Conservation (phyloP, 1,140 invertebrate genomes). For the Tenebrio molitor region DNA sequence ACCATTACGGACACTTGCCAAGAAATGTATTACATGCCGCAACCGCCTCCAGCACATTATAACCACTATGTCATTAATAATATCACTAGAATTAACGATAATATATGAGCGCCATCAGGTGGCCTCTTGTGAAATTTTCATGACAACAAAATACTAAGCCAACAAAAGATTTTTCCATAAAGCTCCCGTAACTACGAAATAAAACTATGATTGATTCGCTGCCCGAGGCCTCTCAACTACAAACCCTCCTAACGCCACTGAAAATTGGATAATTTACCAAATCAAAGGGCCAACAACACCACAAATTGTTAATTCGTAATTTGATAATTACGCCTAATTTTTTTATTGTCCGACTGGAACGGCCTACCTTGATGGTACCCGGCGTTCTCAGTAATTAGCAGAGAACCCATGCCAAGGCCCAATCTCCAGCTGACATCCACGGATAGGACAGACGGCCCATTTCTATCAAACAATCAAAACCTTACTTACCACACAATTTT, state of each 20-base stretch:
- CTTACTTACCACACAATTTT: too few species aligned
- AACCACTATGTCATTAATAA: conserved; percentile 33
- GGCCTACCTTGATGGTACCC: background rate
- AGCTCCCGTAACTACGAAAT: background rate
- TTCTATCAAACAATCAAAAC: too few species aligned
- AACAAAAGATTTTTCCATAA: conserved; percentile 24
- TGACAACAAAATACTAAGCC: conserved; percentile 3
- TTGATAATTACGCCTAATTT: conserved; percentile 14
- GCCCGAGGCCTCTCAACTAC: conserved; percentile 8
- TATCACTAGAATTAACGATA: conserved; percentile 35
- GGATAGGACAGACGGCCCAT: too few species aligned
- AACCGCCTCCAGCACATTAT: conserved; percentile 8
- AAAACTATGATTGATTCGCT: conserved; percentile 3
- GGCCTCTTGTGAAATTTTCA: conserved; percentile 6
- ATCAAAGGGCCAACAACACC: background rate
- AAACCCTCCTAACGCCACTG: background rate
- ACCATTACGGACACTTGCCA: conserved; percentile 32
- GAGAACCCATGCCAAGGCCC: too few species aligned
- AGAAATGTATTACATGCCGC: conserved; percentile 34
- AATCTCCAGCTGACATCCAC: too few species aligned
- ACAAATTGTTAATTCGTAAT: conserved; percentile 10
- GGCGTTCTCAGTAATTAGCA: too few species aligned
- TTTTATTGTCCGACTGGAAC: background rate
- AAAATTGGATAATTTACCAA: conserved; percentile 26
- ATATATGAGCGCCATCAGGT: conserved; percentile 11